phyloP scores from a whole-genome alignment of 2,113 vertebrate genomes.

The Strix aluco region DNA sequence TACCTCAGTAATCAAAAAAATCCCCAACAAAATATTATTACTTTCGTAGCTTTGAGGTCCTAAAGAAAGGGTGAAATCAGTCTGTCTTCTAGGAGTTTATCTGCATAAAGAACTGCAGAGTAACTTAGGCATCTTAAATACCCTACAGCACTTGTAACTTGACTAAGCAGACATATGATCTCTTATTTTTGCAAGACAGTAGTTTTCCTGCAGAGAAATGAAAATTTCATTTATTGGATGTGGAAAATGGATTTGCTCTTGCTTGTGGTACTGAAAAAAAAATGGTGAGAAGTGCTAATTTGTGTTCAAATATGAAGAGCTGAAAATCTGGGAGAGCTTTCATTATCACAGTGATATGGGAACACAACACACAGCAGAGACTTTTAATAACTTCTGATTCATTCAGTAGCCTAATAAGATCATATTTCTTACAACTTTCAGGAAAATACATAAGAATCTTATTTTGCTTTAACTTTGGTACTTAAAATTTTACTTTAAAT shows the following conservation, averaged over 20 bases:
- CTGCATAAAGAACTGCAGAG: background rate
- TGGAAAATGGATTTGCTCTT: background rate
- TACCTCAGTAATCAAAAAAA: background rate
- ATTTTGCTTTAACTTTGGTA: background rate
- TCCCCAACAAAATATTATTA: background rate
- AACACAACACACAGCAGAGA: background rate
- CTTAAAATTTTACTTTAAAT: background rate
- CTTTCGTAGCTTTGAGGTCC: background rate
- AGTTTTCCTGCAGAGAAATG: background rate
- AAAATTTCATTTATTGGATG: background rate
- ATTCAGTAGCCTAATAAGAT: background rate
- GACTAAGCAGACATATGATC: background rate
- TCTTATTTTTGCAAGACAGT: background rate
- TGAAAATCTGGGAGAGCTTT: background rate
- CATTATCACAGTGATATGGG: background rate
- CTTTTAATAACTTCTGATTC: background rate
- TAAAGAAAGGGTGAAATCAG: background rate
- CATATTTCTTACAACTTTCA: background rate
- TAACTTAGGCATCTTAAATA: background rate
- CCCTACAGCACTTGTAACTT: background rate
- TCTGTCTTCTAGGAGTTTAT: background rate
- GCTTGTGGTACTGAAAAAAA: background rate
- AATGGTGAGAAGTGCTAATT: background rate
- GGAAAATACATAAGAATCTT: background rate
- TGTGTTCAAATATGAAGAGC: background rate